These are phyloP conservation scores for Galerucella nymphaeae DNA, from an alignment of 2,888 invertebrate genomes.

Conservation along the genomic window DNA sequence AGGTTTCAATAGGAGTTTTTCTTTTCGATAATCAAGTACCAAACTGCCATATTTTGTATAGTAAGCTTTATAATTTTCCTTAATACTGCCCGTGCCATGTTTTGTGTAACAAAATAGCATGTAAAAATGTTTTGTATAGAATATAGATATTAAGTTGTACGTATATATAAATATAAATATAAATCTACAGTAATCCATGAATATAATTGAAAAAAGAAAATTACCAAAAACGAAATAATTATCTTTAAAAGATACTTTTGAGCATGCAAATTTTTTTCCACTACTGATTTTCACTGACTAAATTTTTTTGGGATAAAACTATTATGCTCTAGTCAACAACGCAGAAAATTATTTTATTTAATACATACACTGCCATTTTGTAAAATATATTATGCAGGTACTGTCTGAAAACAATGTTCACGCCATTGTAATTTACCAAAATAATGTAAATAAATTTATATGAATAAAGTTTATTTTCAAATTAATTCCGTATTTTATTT, in stretches of 20 bases:
- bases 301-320: constrained; percentile 40
- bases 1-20: neutral
- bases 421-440: constrained; percentile 34
- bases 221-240: constrained; percentile 30
- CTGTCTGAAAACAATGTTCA: constrained; percentile 16
- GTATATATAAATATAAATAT: constrained; percentile 41
- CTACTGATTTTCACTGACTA: neutral
- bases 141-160: constrained; percentile 58
- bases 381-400: constrained; percentile 52
- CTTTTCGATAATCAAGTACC: constrained; percentile 53
- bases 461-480: constrained; percentile 39
- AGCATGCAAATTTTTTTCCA: constrained; percentile 14
- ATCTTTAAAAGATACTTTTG: constrained; percentile 34
- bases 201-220: constrained; percentile 7
- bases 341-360: constrained; percentile 33
- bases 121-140: constrained; percentile 64
- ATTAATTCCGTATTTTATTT: constrained; percentile 20
- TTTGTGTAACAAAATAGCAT: constrained; percentile 57
- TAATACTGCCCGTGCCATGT: constrained; percentile 63
- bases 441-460: constrained; percentile 39
- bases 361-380: constrained; percentile 61
- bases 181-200: constrained; percentile 40
- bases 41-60: constrained; percentile 55
- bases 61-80: constrained; percentile 59
- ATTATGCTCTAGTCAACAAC: constrained; percentile 55